A percentile compares a stretch with the other conserved stretches of the same genome.
Conservation (phyloP, 2,113 vertebrate species). For the Vidua chalybeata region DNA sequence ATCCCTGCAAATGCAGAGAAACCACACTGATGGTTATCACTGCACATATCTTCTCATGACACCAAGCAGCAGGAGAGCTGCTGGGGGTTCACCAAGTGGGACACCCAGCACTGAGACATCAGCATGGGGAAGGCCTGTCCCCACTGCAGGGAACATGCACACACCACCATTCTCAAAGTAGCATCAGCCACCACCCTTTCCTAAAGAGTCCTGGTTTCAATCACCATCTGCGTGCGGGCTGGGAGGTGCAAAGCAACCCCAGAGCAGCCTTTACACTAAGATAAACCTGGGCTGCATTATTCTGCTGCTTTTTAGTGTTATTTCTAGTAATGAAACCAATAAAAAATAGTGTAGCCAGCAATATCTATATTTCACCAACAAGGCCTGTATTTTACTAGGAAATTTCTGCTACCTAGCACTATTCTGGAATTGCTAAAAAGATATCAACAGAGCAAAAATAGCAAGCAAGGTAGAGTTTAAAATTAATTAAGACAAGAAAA, state of each 20-base stretch:
- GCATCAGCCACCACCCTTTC: neutral
- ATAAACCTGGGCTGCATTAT: accelerated
- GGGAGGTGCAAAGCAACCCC: neutral
- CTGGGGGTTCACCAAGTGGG: accelerated
- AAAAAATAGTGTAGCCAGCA: neutral
- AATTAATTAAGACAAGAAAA: neutral
- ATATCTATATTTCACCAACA: neutral
- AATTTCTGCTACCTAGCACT: neutral
- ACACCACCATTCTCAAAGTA: accelerated
- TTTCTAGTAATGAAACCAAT: neutral
- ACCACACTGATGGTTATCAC: neutral
- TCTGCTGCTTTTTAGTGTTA: neutral
- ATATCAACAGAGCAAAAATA: neutral
- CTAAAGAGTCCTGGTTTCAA: accelerated
- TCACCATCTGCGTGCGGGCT: accelerated
- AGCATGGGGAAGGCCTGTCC: neutral
- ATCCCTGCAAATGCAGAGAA: neutral
- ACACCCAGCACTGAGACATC: accelerated
- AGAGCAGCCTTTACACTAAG: neutral
- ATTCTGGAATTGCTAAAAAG: neutral
- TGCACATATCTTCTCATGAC: neutral
- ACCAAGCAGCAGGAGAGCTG: accelerated
- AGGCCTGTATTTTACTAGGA: neutral
- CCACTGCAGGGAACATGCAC: accelerated
- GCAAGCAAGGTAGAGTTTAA: neutral